phyloP scores from a whole-genome alignment of 1,140 invertebrate species.

The Vanessa tameamea region DNA sequence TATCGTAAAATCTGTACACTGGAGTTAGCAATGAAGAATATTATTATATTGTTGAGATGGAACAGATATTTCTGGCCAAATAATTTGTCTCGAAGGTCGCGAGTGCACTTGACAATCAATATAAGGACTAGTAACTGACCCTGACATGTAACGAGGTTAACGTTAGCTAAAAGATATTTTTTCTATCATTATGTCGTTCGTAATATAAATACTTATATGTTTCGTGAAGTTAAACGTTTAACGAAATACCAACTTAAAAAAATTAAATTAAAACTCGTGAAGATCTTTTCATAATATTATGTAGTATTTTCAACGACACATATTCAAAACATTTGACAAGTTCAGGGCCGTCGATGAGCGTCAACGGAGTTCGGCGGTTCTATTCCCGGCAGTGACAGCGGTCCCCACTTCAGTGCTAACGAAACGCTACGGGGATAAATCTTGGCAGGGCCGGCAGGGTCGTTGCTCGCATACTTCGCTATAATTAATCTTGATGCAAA shows the following conservation, averaged over 20 bases:
- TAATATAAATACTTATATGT: too few relatives aligned
- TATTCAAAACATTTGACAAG: conserved; percentile 15
- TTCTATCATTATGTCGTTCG: too few relatives aligned
- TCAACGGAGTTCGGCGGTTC: conserved; percentile 21
- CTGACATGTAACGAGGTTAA: too few relatives aligned
- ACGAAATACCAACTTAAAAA: neutral
- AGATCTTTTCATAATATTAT: neutral
- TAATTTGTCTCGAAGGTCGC: too few relatives aligned
- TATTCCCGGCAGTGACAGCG: conserved; percentile 30
- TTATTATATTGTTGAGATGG: too few relatives aligned
- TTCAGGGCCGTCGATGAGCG: conserved; percentile 28
- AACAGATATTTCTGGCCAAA: too few relatives aligned
- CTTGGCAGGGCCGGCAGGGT: conserved; percentile 20
- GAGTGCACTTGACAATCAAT: too few relatives aligned
- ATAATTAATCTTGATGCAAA: conserved; percentile 27
- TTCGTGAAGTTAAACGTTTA: too few relatives aligned
- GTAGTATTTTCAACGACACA: neutral
- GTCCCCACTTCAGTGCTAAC: neutral
- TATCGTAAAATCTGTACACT: too few relatives aligned
- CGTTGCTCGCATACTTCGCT: conserved; percentile 20
- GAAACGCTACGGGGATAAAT: conserved; percentile 5
- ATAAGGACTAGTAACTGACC: too few relatives aligned
- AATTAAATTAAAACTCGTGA: neutral
- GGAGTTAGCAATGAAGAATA: too few relatives aligned
- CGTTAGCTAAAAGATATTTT: too few relatives aligned